A percentile compares a stretch with the other conserved stretches of the same genome.
These are phyloP conservation scores for Drosophila nr. fundita DNA, from an alignment of 2,888 invertebrate genomes.

Conservation along the genomic window DNA sequence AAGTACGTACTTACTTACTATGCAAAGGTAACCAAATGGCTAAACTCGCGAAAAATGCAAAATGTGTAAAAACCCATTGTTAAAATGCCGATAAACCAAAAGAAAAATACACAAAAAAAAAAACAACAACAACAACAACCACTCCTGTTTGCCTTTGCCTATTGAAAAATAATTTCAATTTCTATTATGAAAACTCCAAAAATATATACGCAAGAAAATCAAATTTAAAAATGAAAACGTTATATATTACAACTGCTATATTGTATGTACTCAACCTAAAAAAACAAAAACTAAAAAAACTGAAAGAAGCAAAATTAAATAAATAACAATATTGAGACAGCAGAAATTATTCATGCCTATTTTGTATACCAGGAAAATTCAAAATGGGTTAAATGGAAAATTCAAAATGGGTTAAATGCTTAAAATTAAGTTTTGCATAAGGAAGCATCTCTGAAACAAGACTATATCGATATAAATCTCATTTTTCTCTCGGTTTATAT, in stretches of 20 bases:
- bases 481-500: background rate
- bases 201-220: constrained; percentile 73
- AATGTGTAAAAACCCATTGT: constrained; percentile 22
- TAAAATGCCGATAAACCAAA: constrained; percentile 1
- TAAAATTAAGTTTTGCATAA: background rate
- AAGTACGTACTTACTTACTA: constrained; percentile 55
- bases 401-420: background rate
- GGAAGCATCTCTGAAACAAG: background rate
- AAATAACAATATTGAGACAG: constrained; percentile 74
- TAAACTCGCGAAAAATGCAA: constrained; percentile 12
- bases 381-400: background rate
- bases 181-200: constrained; percentile 57
- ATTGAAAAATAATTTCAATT: constrained; percentile 38
- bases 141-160: constrained; percentile 44
- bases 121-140: background rate
- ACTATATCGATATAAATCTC: background rate
- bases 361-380: background rate
- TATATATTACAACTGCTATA: constrained; percentile 79
- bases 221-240: constrained; percentile 63
- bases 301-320: constrained; percentile 72
- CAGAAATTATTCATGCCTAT: constrained; percentile 20
- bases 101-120: background rate
- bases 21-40: constrained; percentile 41
- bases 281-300: constrained; percentile 50
- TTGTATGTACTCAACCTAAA: constrained; percentile 69